Conservation (phyloP, 2,797 vertebrate genomes). For the Acrocephalus scirpaceus region DNA sequence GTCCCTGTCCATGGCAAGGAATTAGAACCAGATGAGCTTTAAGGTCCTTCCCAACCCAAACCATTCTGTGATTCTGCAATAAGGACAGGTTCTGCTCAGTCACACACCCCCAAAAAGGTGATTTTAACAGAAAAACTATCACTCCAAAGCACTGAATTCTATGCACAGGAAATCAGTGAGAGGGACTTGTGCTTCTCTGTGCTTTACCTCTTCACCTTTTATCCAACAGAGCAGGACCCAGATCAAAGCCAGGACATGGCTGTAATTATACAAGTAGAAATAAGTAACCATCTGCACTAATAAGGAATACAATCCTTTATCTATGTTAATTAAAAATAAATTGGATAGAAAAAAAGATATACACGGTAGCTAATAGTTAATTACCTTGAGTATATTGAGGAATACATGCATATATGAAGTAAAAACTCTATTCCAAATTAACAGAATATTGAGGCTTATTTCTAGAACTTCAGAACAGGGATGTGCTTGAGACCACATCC, state of each 20-base stretch:
- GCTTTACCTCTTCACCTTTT: neutral
- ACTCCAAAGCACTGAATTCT: neutral
- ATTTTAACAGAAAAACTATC: neutral
- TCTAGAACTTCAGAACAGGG: neutral
- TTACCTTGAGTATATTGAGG: neutral
- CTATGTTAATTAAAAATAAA: slow-evolving; percentile 14
- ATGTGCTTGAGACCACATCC: neutral
- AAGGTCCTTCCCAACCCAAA: neutral
- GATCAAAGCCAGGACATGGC: neutral
- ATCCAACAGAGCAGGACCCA: neutral
- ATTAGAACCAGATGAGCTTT: neutral
- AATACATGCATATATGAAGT: neutral
- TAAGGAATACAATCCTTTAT: neutral
- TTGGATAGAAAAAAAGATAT: neutral
- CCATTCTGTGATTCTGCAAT: neutral
- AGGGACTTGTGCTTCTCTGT: neutral
- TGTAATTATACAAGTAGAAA: neutral
- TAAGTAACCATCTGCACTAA: neutral
- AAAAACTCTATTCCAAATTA: neutral
- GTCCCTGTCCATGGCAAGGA: neutral
- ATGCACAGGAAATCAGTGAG: neutral
- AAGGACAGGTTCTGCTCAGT: neutral
- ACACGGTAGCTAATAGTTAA: neutral
- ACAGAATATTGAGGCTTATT: neutral
- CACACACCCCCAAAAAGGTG: neutral